A percentile compares a stretch with the other conserved stretches of the same genome.
phyloP scores from a whole-genome alignment of 2,888 invertebrate species.

The Ptilodon capucinus region DNA sequence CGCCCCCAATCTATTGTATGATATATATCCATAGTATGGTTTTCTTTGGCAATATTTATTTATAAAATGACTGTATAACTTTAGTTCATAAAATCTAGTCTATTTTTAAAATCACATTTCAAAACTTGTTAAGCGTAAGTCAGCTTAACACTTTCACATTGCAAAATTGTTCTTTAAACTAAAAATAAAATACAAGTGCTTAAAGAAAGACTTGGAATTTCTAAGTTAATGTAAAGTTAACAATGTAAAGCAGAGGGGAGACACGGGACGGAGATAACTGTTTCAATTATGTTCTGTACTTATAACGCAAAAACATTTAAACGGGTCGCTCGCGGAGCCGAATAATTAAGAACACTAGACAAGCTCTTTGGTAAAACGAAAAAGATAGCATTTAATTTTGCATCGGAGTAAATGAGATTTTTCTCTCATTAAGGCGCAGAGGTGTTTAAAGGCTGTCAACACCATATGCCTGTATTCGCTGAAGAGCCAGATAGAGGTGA shows the following conservation, averaged over 20 bases:
- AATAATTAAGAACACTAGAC: slow-evolving; percentile 1
- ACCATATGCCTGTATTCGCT: too few relatives aligned
- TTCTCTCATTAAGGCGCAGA: not conserved
- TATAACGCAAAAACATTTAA: not conserved
- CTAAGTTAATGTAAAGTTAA: not conserved
- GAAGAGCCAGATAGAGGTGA: too few relatives aligned
- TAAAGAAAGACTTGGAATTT: not conserved
- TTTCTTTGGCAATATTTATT: too few relatives aligned
- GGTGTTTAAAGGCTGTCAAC: too few relatives aligned
- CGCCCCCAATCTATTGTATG: too few relatives aligned
- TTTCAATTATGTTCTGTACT: not conserved
- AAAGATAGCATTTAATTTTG: not conserved
- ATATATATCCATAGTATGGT: too few relatives aligned
- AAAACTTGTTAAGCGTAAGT: not conserved
- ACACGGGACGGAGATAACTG: not conserved
- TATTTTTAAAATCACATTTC: not conserved
- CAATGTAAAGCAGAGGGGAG: not conserved
- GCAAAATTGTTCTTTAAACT: not conserved
- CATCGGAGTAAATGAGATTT: not conserved
- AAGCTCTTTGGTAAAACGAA: not conserved
- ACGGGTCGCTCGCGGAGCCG: not conserved
- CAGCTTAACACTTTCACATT: not conserved
- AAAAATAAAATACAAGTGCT: not conserved
- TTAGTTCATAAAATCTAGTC: not conserved
- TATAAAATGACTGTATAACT: not conserved